These are phyloP conservation scores for Pseudochirops cupreus DNA, from an alignment of 2,797 vertebrate species.

Conservation along the genomic window DNA sequence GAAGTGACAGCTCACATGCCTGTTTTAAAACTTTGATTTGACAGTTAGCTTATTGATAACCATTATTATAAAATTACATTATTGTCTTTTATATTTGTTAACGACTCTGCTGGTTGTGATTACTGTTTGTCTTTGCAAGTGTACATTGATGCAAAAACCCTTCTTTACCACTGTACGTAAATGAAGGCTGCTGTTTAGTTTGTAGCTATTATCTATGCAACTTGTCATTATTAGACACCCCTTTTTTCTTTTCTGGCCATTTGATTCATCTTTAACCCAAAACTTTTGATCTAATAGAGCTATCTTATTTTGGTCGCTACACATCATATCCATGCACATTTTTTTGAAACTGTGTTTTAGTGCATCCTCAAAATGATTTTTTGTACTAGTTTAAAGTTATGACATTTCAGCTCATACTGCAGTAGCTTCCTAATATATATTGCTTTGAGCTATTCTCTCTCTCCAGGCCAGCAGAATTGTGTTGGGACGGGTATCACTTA, in stretches of 20 bases:
- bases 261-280: conserved; percentile 44
- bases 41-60: not conserved
- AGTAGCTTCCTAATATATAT: not conserved
- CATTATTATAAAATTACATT: not conserved
- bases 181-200: conserved; percentile 33
- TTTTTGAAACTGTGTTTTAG: conserved; percentile 31
- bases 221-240: not conserved
- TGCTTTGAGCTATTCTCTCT: not conserved
- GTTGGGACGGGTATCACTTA: not conserved
- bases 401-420: conserved; percentile 18
- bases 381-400: conserved; percentile 17
- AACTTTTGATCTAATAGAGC: conserved; percentile 26
- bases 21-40: not conserved
- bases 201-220: conserved; percentile 36
- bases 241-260: not conserved
- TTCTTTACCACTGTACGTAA: conserved; percentile 11
- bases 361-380: conserved; percentile 38
- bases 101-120: conserved; percentile 16
- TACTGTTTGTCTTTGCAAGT: not conserved
- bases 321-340: not conserved
- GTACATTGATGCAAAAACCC: not conserved
- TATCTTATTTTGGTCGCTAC: conserved; percentile 9
- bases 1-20: not conserved
- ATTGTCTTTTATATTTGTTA: conserved; percentile 36
- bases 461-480: not conserved